These are phyloP conservation scores for Balanococcus diminutus DNA, from an alignment of 2,888 invertebrate species.

Conservation along the genomic window DNA sequence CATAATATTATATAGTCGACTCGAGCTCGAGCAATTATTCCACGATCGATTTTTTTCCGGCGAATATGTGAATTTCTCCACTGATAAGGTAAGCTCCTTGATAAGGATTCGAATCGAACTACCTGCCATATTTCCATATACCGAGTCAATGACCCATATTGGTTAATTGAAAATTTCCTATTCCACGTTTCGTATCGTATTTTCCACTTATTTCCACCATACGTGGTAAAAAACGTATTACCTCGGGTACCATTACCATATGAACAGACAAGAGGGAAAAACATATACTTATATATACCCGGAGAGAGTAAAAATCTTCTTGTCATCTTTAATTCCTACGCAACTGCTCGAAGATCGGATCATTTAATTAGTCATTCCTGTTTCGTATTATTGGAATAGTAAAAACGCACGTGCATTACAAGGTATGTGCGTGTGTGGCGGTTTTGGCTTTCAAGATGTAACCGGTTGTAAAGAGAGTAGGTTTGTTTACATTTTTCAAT, in stretches of 20 bases:
- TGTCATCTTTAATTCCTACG: slow-evolving; percentile 50
- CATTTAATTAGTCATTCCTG: slow-evolving; percentile 52
- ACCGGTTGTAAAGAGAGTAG: slow-evolving; percentile 54
- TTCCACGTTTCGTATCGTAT: background rate
- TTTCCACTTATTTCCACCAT: slow-evolving; percentile 12
- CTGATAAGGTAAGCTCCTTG: background rate
- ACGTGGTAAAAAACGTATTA: no score
- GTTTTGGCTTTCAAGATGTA: slow-evolving; percentile 50
- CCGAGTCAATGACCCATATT: background rate
- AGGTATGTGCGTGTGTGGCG: slow-evolving; percentile 53
- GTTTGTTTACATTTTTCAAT: slow-evolving; percentile 54
- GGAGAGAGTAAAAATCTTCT: slow-evolving; percentile 50
- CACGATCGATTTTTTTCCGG: background rate
- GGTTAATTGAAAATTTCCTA: background rate
- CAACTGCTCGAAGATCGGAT: slow-evolving; percentile 45
- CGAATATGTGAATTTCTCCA: background rate
- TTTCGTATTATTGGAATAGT: slow-evolving; percentile 49
- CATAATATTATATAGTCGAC: no score
- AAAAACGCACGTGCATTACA: slow-evolving; percentile 53
- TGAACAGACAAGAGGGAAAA: no score
- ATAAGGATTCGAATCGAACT: background rate
- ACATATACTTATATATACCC: background rate
- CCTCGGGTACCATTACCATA: no score
- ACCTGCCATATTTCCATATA: background rate
- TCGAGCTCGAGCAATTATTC: no score